Percentiles rank a stretch among this genome's conserved stretches.
Evolutionary conservation across 64 coral and sea anemone species (phyloP).

Genomic region (Montipora capricornis): DNA sequence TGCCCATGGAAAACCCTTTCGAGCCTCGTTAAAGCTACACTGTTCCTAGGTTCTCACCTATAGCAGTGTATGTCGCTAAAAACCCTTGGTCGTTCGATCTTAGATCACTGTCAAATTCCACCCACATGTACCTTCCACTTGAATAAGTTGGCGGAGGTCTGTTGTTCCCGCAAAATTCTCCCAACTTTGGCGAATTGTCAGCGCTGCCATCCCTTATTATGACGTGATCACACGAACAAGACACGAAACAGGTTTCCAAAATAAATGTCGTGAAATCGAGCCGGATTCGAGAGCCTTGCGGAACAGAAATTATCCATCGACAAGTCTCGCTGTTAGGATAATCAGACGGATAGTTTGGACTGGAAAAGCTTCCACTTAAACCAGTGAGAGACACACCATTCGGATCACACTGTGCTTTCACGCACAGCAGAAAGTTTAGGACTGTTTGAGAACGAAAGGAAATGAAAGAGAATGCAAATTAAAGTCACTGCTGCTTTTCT

Average conservation of each 20-base stretch:
- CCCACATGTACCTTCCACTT: conserved; percentile 51
- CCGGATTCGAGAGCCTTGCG: neutral
- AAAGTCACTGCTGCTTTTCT: too few species aligned
- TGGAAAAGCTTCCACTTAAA: neutral
- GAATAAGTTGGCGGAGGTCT: neutral
- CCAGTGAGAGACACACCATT: neutral
- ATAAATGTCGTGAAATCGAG: conserved; percentile 18
- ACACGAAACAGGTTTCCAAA: conserved; percentile 21
- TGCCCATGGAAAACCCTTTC: too few species aligned
- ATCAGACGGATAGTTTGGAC: conserved; percentile 13
- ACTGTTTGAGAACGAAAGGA: neutral
- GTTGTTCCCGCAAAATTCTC: too few species aligned
- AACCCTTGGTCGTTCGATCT: conserved; percentile 10
- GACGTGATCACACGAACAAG: conserved; percentile 63
- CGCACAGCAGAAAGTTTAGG: neutral
- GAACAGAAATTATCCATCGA: conserved; percentile 34
- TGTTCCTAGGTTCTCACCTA: neutral
- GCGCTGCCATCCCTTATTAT: conserved; percentile 44
- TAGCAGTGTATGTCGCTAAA: neutral
- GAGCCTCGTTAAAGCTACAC: too few species aligned
- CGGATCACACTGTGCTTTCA: neutral
- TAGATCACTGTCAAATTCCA: conserved; percentile 25
- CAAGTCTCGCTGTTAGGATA: conserved; percentile 33
- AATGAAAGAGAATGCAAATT: neutral
- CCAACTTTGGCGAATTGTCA: neutral